Percentiles rank a stretch among this genome's conserved stretches.
Evolutionary conservation across 2,113 vertebrate genomes (phyloP).

Genomic region (Vidua chalybeata): DNA sequence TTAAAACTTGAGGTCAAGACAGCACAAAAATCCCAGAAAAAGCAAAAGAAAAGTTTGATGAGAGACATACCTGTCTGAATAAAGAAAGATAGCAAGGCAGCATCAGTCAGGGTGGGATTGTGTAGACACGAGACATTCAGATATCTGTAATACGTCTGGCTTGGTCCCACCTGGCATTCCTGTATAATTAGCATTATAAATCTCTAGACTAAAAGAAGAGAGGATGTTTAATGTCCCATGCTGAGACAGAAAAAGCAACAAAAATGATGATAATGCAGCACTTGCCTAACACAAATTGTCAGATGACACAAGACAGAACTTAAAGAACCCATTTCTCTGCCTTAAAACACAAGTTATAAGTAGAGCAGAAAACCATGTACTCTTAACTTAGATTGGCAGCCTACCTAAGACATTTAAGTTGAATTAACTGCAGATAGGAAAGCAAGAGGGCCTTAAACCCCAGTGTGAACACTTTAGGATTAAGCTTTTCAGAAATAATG

Average conservation of each 20-base stretch:
- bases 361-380: not conserved
- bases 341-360: slow-evolving; percentile 2
- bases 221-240: slow-evolving; percentile 32
- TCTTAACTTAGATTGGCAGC: not conserved
- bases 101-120: not conserved
- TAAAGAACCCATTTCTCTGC: not conserved
- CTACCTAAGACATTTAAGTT: not conserved
- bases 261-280: not conserved
- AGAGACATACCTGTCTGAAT: not conserved
- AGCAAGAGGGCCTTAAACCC: slow-evolving; percentile 21
- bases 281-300: slow-evolving; percentile 11
- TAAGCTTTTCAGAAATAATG: slow-evolving; percentile 10
- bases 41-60: not conserved
- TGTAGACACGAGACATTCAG: not conserved
- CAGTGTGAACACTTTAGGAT: not conserved
- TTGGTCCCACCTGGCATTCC: not conserved
- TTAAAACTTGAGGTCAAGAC: not conserved
- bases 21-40: not conserved
- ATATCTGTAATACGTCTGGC: not conserved
- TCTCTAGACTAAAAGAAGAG: slow-evolving; percentile 23
- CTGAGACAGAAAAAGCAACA: slow-evolving; percentile 35
- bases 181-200: slow-evolving; percentile 15
- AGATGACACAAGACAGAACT: slow-evolving; percentile 20
- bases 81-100: not conserved
- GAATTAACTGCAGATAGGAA: slow-evolving; percentile 17